phyloP scores from a whole-genome alignment of 2,888 invertebrate genomes.

The Melikaiella ostensackeni region DNA sequence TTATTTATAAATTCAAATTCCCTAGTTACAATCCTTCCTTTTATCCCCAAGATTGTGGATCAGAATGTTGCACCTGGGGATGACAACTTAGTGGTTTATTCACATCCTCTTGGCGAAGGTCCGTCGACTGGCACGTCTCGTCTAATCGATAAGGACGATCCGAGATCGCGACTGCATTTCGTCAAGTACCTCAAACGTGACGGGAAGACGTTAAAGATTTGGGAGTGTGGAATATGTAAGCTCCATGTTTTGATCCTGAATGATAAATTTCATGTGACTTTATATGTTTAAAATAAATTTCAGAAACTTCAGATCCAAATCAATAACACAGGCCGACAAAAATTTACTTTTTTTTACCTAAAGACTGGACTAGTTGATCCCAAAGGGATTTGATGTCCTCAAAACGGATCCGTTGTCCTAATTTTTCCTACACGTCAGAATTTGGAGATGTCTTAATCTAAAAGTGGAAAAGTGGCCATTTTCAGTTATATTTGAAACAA shows the following conservation, averaged over 20 bases:
- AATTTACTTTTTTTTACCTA: too few relatives aligned
- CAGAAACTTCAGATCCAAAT: too few relatives aligned
- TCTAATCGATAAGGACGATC: conserved; percentile 80
- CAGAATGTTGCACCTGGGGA: conserved; percentile 56
- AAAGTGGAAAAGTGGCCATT: too few relatives aligned
- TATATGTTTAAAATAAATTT: too few relatives aligned
- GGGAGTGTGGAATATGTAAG: conserved; percentile 88
- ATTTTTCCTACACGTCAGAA: too few relatives aligned
- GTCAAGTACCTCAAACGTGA: conserved; percentile 84
- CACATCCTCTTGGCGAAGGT: conserved; percentile 55
- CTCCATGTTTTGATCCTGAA: conserved; percentile 54
- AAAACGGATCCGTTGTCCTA: too few relatives aligned
- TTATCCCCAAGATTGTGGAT: conserved; percentile 59
- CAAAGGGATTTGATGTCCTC: too few relatives aligned
- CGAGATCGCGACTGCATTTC: conserved; percentile 81
- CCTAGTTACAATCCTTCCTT: not conserved
- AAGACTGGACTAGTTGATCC: too few relatives aligned
- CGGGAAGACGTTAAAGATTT: conserved; percentile 84
- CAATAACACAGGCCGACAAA: too few relatives aligned
- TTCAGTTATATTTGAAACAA: too few relatives aligned
- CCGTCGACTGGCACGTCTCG: conserved; percentile 52
- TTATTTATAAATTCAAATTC: not conserved
- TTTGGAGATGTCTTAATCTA: too few relatives aligned
- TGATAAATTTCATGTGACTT: not conserved
- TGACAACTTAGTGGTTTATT: conserved; percentile 59